These are phyloP conservation scores for Eumacrocentrus americanus DNA, from an alignment of 2,888 invertebrate species.

Conservation along the genomic window DNA sequence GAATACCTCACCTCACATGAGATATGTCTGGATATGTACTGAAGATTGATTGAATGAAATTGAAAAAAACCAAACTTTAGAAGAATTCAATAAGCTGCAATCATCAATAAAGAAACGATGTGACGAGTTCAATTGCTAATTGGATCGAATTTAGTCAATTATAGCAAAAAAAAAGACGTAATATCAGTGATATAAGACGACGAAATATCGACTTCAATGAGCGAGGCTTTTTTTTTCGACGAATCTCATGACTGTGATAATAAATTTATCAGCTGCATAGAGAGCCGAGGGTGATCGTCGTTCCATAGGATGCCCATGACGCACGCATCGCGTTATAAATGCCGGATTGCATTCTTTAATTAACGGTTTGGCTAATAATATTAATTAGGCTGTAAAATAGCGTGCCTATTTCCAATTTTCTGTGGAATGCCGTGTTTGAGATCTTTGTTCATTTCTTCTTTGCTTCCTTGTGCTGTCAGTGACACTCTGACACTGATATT, in stretches of 20 bases:
- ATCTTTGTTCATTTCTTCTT: neutral
- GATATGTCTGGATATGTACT: too few relatives aligned
- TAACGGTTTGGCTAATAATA: slow-evolving; percentile 56
- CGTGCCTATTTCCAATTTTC: slow-evolving; percentile 44
- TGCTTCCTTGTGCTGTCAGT: neutral
- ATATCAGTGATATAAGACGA: slow-evolving; percentile 19
- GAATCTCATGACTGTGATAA: slow-evolving; percentile 6
- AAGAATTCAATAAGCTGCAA: too few relatives aligned
- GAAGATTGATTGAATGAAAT: too few relatives aligned
- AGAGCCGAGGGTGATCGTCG: slow-evolving; percentile 40
- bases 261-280: neutral
- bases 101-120: slow-evolving; percentile 25
- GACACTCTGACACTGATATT: neutral
- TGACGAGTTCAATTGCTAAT: slow-evolving; percentile 21
- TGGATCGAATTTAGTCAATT: slow-evolving; percentile 30
- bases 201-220: slow-evolving; percentile 13
- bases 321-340: slow-evolving; percentile 49
- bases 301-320: slow-evolving; percentile 51
- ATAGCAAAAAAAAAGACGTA: slow-evolving; percentile 21
- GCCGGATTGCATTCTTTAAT: slow-evolving; percentile 57
- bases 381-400: slow-evolving; percentile 60
- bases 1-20: too few relatives aligned
- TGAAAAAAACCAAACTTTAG: too few relatives aligned
- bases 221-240: neutral
- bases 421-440: neutral